Base-by-base conservation (phyloP, 2,888 invertebrate species). In the Hipparchia semele region DNA sequence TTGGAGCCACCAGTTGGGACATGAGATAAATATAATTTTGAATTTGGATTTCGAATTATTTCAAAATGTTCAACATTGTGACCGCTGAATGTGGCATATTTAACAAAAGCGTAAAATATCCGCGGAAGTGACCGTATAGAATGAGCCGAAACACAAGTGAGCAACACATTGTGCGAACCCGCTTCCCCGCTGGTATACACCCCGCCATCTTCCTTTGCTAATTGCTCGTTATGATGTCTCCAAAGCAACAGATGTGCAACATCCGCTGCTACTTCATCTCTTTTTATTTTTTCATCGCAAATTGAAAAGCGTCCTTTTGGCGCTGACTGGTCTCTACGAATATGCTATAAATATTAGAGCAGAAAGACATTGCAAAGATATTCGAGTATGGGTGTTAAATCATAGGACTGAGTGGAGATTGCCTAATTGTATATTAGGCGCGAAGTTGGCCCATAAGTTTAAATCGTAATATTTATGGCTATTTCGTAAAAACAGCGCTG, bases 91-190 rank as follows among this genome's bases (percentile, higher is more conserved):
- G 75, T 75, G 75, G 77, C 79, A 79, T 76, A 5, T 39, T 2
- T 39, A 23, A 23, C 39, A 72, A 77, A 73, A 80, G 79, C 79
- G 53, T 76, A 79, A 80, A 78, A 73, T 75, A 76, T 70, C 80
- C 80, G 82, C 87, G 88, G 89, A 90, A 88, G 85, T 81, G 82
- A 80, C 82, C 84, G 59, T 23, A 12, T 65, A 75, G 68, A 68
- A 23, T 68, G 12, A 33, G 46, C 45, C 59, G 66, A 56, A 56
- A 2, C 53, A 64, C 76, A 75, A 76, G 90, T 70, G 92, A 84
- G 83, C 81, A 85, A 85, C 92, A 93, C 92, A 92, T 91, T 91
- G 92, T 92, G 93, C 91, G 93, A 92, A 91, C 86, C 83, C 82
- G 83, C 78, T 76, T 77, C 76, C 75, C 75, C 77, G 79, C 77